Evolutionary conservation across 2,113 vertebrate species (phyloP).

Genomic region (Coturnix japonica): DNA sequence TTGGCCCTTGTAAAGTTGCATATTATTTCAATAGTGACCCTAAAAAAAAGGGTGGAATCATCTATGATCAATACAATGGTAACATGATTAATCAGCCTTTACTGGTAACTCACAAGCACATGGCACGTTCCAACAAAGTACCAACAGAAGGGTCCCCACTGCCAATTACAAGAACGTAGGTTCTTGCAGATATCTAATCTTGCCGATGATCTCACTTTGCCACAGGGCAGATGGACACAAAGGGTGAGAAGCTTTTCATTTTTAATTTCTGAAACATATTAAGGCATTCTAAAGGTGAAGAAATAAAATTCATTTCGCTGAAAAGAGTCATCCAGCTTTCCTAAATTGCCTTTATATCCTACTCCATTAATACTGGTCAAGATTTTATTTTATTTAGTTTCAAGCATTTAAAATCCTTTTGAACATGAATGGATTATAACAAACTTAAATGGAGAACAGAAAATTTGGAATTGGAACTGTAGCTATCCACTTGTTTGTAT

Average conservation of each 20-base stretch:
- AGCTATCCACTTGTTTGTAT: neutral
- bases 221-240: neutral
- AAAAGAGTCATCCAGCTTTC: neutral
- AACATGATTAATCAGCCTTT: neutral
- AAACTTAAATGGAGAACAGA: neutral
- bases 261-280: neutral
- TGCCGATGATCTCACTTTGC: neutral
- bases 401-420: neutral
- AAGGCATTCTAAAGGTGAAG: neutral
- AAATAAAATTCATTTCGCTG: neutral
- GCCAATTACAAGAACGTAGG: neutral
- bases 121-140: neutral
- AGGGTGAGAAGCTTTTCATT: neutral
- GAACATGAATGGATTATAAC: neutral
- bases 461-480: neutral
- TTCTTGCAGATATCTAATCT: neutral
- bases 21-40: neutral
- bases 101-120: neutral
- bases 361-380: neutral
- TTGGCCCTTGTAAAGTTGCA: accelerated
- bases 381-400: neutral
- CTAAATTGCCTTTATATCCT: neutral
- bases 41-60: neutral
- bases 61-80: neutral
- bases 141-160: neutral